Percentiles rank a stretch among this genome's conserved stretches.
Evolutionary conservation across 1,140 invertebrate genomes (phyloP).

Genomic region (Frieseomelitta varia): DNA sequence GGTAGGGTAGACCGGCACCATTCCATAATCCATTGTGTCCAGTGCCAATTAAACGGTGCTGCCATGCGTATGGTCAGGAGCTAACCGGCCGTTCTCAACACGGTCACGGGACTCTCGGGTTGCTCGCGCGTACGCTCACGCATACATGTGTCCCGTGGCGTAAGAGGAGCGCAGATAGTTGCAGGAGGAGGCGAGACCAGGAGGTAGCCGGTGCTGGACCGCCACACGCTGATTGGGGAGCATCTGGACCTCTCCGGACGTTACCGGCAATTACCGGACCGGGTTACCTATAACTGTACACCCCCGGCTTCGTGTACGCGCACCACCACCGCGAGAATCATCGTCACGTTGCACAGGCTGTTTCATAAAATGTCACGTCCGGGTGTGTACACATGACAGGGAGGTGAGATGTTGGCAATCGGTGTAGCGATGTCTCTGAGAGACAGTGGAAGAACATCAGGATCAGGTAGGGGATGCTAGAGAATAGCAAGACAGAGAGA

Average conservation of each 20-base stretch:
- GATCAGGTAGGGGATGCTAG: background rate
- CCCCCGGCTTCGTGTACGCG: constrained; percentile 9
- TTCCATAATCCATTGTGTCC: constrained; percentile 82
- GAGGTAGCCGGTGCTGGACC: constrained; percentile 56
- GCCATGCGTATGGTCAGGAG: constrained; percentile 81
- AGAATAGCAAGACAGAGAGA: too few species aligned
- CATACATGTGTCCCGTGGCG: constrained; percentile 41
- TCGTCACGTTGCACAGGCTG: constrained; percentile 11
- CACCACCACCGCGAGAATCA: background rate
- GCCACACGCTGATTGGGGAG: constrained; percentile 80
- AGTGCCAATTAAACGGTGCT: constrained; percentile 82
- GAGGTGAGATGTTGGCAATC: too few species aligned
- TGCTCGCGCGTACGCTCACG: constrained; percentile 48
- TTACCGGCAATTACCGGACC: constrained; percentile 79
- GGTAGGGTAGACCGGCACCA: constrained; percentile 49
- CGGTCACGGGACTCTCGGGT: constrained; percentile 72
- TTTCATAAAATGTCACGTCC: constrained; percentile 27
- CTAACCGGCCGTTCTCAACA: constrained; percentile 80
- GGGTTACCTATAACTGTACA: constrained; percentile 70
- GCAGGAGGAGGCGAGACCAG: constrained; percentile 40
- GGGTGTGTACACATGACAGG: background rate
- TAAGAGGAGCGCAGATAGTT: constrained; percentile 50
- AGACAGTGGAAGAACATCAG: too few species aligned
- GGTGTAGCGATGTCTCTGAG: too few species aligned
- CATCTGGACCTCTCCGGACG: constrained; percentile 80